Conservation (phyloP, 2,797 vertebrate genomes). For the Salmo trutta region DNA sequence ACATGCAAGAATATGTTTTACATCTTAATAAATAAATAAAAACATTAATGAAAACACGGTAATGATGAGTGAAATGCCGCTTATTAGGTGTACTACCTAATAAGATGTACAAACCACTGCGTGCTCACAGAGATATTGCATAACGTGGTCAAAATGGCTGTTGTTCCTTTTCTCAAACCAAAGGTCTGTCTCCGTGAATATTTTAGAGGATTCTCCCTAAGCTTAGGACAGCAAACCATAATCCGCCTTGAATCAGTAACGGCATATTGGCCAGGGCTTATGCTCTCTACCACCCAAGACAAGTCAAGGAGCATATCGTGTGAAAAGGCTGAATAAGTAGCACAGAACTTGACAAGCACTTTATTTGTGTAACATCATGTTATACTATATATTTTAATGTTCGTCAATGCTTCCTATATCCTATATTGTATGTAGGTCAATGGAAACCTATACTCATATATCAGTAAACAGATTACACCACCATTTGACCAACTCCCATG, state of each 20-base stretch:
- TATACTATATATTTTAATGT: not conserved
- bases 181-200: conserved; percentile 67
- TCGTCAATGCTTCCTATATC: not conserved
- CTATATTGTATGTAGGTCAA: not conserved
- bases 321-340: conserved; percentile 49
- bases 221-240: conserved; percentile 72
- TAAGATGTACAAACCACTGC: not conserved
- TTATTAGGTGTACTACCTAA: not conserved
- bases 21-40: not conserved
- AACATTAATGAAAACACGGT: not conserved
- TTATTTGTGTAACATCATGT: not conserved
- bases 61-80: not conserved
- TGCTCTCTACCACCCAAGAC: conserved; percentile 56
- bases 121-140: not conserved
- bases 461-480: not conserved
- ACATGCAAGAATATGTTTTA: not conserved
- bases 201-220: conserved; percentile 72
- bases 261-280: conserved; percentile 69
- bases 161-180: conserved; percentile 71
- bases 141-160: conserved; percentile 46
- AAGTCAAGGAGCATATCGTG: conserved; percentile 56
- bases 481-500: not conserved
- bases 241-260: conserved; percentile 78
- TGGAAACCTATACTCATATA: not conserved
- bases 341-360: conserved; percentile 33